Conservation (phyloP, 2,888 invertebrate species). For the Eupithecia subumbrata region DNA sequence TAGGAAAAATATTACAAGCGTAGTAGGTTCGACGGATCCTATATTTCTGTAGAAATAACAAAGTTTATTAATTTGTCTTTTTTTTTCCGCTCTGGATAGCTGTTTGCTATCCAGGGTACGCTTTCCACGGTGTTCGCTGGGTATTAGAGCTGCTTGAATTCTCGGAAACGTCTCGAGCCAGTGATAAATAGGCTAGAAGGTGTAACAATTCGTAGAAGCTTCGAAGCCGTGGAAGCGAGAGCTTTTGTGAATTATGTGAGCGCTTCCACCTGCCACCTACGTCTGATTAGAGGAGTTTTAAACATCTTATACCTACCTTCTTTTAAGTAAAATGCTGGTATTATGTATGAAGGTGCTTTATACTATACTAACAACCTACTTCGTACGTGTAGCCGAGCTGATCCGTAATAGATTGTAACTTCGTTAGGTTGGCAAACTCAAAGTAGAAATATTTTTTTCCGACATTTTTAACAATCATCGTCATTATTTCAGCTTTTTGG, state of each 20-base stretch:
- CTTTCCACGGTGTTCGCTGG: too few species aligned
- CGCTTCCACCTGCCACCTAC: background rate
- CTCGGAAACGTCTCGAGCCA: background rate
- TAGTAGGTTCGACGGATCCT: background rate
- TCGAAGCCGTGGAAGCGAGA: background rate
- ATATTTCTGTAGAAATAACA: background rate
- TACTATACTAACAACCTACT: background rate
- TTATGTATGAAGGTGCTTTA: background rate
- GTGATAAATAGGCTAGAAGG: background rate
- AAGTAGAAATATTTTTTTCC: background rate
- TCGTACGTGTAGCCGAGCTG: background rate
- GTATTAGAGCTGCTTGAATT: background rate
- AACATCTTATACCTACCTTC: background rate
- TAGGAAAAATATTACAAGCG: background rate
- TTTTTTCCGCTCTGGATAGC: background rate
- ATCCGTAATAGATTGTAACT: background rate
- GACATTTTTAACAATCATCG: background rate
- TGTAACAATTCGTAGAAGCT: background rate
- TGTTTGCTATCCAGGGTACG: too few species aligned
- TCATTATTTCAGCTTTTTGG: background rate
- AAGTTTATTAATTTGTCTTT: background rate
- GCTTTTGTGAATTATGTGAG: background rate
- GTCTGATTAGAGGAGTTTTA: background rate
- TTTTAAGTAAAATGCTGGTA: background rate
- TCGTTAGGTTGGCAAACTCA: background rate